Evolutionary conservation across 2,113 vertebrate species (phyloP), one percentile per base, ranked within the genome.

Genomic region (Microcebus lehilahytsara): DNA sequence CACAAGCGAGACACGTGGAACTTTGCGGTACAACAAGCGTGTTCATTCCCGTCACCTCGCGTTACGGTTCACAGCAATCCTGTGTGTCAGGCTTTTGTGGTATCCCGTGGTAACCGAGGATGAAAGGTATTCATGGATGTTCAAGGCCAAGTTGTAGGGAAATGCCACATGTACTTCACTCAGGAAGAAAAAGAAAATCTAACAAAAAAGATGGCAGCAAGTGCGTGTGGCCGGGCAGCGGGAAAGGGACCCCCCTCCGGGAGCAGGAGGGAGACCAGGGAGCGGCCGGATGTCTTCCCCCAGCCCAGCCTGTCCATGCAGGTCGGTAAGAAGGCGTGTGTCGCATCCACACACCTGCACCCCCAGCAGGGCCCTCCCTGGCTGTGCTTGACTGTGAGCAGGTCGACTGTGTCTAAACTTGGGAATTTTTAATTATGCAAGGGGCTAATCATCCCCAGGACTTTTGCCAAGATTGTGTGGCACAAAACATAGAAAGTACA

Each of bases 271-370:
- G n/a, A n/a, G 27, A 2, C 11, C 0, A 13, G 23, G 51, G n/a
- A 27, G 10, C 16, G 6, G 2, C 9, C 0, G 1, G n/a, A 3
- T 32, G 60, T 32, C 9, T 27, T n/a, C 23, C 37, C 10, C 20
- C 34, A 42, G 46, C 3, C 34, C 14, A 5, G 2, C 1, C 0
- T 1, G 12, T n/a, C 16, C 37, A 0, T 3, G 0, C 2, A 1
- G 51, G 5, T 1, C 11, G 13, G 11, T 60, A 6, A 78, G 19
- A 67, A 34, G 69, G 32, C 62, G 6, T 22, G 25, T 42, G 85
- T 49, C 49, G 10, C 4, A 5, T 34, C 71, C 69, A 42, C 3
- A 20, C 2, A 2, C 20, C 37, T 22, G 11, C 51, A 46, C 14
- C 4, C 22, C 14, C 0, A 1, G 17, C 4, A 2, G 69, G 66